Conservation (phyloP, 2,113 vertebrate genomes). For the Protobothrops mucrosquamatus region DNA sequence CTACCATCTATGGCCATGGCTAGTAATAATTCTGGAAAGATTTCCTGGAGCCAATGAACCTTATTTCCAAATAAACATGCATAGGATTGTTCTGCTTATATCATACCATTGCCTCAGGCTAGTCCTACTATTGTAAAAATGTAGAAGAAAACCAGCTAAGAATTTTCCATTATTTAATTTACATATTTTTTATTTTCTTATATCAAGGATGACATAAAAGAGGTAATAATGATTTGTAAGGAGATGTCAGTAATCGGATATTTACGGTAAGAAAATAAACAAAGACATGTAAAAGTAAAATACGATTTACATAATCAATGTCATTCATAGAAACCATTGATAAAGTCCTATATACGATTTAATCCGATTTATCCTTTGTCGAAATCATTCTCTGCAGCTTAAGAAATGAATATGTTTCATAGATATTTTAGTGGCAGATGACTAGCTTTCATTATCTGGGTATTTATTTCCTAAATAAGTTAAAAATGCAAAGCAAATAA, state of each 20-base stretch:
- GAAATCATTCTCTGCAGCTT: conserved; percentile 3
- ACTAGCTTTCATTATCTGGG: conserved; percentile 20
- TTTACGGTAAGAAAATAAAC: too few relatives aligned
- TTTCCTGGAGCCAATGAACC: neutral
- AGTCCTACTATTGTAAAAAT: neutral
- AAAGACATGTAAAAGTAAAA: too few relatives aligned
- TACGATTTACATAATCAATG: too few relatives aligned
- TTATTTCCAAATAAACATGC: neutral
- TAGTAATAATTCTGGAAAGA: neutral
- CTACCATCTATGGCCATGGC: neutral
- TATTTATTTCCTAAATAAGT: conserved; percentile 33
- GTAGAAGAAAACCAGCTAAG: neutral
- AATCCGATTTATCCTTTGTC: too few relatives aligned
- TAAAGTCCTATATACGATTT: too few relatives aligned
- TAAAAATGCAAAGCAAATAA: conserved; percentile 19
- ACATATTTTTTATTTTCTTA: too few relatives aligned
- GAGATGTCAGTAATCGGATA: too few relatives aligned
- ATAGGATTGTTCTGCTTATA: neutral
- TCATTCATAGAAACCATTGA: too few relatives aligned
- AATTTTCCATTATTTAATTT: conserved; percentile 17
- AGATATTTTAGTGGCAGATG: conserved; percentile 27
- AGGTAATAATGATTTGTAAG: too few relatives aligned
- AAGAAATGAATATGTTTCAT: conserved; percentile 20
- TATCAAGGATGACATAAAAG: too few relatives aligned
- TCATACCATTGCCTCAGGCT: neutral